Percentiles rank a stretch among this genome's conserved stretches.
Evolutionary conservation across 2,888 invertebrate genomes (phyloP).

Genomic region (Lottia scabra): DNA sequence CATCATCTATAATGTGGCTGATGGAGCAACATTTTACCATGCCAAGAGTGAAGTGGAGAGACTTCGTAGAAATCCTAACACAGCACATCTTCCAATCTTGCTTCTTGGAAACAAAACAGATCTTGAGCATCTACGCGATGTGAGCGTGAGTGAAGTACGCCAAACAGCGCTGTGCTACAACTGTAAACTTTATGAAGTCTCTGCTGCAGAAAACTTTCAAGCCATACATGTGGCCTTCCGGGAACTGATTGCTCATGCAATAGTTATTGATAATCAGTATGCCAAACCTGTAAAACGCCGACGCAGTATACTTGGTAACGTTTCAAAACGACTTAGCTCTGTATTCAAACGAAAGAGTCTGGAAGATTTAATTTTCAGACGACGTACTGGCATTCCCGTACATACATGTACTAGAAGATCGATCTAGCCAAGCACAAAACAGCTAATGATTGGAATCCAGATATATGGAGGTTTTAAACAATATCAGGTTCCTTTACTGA

Average conservation of each 20-base stretch:
- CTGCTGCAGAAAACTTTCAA: slow-evolving; percentile 39
- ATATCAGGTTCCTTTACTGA: too few species aligned
- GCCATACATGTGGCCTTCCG: slow-evolving; percentile 30
- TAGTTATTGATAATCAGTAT: slow-evolving; percentile 22
- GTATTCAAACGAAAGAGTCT: slow-evolving; percentile 36
- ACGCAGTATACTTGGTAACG: slow-evolving; percentile 36
- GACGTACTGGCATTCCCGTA: background rate
- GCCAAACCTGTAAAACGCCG: slow-evolving; percentile 31
- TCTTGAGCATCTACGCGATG: slow-evolving; percentile 69
- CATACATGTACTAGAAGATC: background rate
- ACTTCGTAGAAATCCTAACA: slow-evolving; percentile 46
- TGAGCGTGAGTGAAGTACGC: slow-evolving; percentile 74
- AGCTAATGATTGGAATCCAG: too few species aligned
- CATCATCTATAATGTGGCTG: slow-evolving; percentile 84
- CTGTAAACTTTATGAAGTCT: slow-evolving; percentile 40
- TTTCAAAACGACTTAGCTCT: slow-evolving; percentile 36
- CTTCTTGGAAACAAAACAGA: slow-evolving; percentile 85
- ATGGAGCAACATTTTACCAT: slow-evolving; percentile 79
- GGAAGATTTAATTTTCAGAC: slow-evolving; percentile 21
- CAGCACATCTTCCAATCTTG: slow-evolving; percentile 78
- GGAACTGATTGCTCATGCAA: slow-evolving; percentile 28
- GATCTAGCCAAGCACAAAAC: background rate
- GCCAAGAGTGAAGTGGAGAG: slow-evolving; percentile 51
- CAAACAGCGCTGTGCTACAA: slow-evolving; percentile 27
- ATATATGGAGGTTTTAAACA: too few species aligned